Conservation (phyloP, 1,140 invertebrate genomes). For the Meloidogyne chitwoodi region DNA sequence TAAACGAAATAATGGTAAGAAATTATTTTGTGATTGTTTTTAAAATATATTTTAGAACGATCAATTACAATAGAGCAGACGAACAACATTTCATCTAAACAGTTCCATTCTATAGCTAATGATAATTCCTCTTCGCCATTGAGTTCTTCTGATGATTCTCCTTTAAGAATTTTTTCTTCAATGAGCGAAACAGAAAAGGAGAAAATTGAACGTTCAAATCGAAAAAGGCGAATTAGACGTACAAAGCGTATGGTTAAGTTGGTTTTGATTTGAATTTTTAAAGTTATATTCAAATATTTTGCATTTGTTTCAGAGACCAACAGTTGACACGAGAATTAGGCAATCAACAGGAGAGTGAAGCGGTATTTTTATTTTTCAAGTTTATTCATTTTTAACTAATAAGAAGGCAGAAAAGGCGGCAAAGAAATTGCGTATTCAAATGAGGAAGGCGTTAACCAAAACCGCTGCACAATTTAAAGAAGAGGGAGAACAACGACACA, state of each 20-base stretch:
- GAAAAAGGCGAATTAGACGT: conserved; percentile 46
- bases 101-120: background rate
- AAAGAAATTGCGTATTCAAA: conserved; percentile 45
- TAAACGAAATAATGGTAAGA: background rate
- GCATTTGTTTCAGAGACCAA: background rate
- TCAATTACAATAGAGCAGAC: background rate
- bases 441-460: conserved; percentile 50
- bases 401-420: conserved; percentile 18
- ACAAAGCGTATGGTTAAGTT: conserved; percentile 46
- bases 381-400: background rate
- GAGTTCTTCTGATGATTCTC: conserved; percentile 11
- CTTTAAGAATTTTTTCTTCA: conserved; percentile 13
- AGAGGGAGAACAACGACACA: conserved; percentile 46
- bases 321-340: background rate
- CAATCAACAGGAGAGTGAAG: background rate
- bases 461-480: conserved; percentile 48
- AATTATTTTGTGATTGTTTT: background rate
- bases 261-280: background rate
- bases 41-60: too few species aligned
- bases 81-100: background rate
- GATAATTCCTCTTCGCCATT: conserved; percentile 11
- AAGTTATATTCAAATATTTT: background rate
- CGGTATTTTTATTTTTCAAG: background rate
- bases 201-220: conserved; percentile 54
- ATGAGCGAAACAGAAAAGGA: conserved; percentile 58